Base-by-base conservation (phyloP, 2,888 invertebrate genomes). In the Lasioglossum figueresi region DNA sequence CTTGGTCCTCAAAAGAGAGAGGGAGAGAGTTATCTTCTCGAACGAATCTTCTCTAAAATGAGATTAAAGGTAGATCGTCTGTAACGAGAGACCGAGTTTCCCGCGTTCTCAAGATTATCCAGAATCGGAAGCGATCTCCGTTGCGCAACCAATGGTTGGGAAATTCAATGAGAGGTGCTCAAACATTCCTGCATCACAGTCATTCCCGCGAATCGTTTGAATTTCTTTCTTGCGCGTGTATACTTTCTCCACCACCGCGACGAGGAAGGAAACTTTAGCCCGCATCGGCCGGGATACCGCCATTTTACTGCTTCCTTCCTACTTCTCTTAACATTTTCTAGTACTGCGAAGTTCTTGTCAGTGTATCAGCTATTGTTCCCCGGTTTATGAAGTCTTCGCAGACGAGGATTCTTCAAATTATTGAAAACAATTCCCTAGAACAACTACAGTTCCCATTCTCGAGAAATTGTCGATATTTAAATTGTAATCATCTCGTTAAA, bases 151-250 rank as follows among this genome's bases (percentile, higher is more conserved):
- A n/a, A 14, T 48, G 52, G 34, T 79, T 86, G 81, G 66, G 84
- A 86, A 86, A 86, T 70, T 68, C 76, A 84, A 75, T 81, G 52
- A 79, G 63, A 79, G 52, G 34, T 34, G 52, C 52, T 37, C 40
- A 37, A 70, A 48, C 71, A 84, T 80, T 83, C 71, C 84, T 63
- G 59, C 37, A 63, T 83, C 83, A 73, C 84, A 14, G 59, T n/a
- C 48, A 70, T 85, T 76, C 73, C 76, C 43, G 63, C 45, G 76
- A 77, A 72, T 76, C 80, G 73, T 43, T 63, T 70, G 73, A 76
- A 82, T 85, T 85, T 85, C 84, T 85, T 85, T 72, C 78, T 83
- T 78, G 70, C 79, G 56, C 74, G 74, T 68, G 74, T 59, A 34
- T 31, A 86, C 86, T 86, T 86, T 86, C 85, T 79, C 84, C 81